Conservation (phyloP, 2,797 vertebrate species). For the Carapus acus region DNA sequence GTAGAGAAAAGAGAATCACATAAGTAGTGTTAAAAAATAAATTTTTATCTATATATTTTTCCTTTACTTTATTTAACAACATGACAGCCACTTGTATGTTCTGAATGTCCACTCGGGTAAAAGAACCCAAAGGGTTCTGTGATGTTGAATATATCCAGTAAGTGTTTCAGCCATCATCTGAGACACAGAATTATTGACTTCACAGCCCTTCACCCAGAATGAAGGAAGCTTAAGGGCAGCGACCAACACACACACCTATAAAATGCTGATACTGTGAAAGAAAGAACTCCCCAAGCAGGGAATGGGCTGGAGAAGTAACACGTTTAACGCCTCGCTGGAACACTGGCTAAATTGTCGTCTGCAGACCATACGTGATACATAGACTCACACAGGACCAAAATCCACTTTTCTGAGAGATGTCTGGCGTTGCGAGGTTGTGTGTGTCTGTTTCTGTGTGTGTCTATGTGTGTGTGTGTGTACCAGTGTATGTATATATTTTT, state of each 20-base stretch:
- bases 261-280: constrained; percentile 65
- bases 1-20: constrained; percentile 44
- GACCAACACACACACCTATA: constrained; percentile 39
- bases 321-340: constrained; percentile 35
- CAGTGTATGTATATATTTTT: no score
- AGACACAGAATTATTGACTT: constrained; percentile 21
- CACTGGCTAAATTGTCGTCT: constrained; percentile 30
- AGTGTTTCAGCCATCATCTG: constrained; percentile 17
- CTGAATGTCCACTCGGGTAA: constrained; percentile 45
- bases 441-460: no score
- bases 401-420: constrained; percentile 41
- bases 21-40: constrained; percentile 48
- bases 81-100: constrained; percentile 46
- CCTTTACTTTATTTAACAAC: constrained; percentile 66
- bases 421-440: no score
- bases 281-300: constrained; percentile 37
- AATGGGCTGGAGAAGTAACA: constrained; percentile 43
- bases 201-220: constrained; percentile 33
- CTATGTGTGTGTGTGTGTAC: no score
- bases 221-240: constrained; percentile 31
- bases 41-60: constrained; percentile 58
- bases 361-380: constrained; percentile 34
- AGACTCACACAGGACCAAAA: constrained; percentile 62
- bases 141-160: constrained; percentile 25
- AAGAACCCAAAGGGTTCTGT: constrained; percentile 34